phyloP scores from a whole-genome alignment of 2,888 invertebrate species.

The Plebejus melissa region DNA sequence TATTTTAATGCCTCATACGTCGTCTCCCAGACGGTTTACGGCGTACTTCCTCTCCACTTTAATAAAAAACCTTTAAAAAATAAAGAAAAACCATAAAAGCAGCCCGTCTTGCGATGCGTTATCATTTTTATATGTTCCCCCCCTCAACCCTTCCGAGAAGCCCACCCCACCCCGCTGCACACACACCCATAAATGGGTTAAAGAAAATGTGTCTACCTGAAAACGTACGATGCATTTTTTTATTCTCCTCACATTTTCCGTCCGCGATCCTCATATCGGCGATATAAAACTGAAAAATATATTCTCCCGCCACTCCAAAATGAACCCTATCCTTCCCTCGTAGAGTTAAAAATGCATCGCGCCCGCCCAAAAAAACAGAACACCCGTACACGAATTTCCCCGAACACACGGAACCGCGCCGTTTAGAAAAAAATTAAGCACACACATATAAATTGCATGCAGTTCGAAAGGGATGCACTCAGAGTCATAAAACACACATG shows the following conservation, averaged over 20 bases:
- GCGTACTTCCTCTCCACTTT: constrained; percentile 47
- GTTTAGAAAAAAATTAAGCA: constrained; percentile 75
- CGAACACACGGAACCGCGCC: constrained; percentile 59
- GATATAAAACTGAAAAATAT: constrained; percentile 80
- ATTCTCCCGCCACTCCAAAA: constrained; percentile 54
- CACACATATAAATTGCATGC: constrained; percentile 78
- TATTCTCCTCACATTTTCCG: constrained; percentile 74
- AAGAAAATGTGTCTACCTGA: constrained; percentile 80
- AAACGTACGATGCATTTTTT: constrained; percentile 77
- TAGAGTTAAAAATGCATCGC: constrained; percentile 45
- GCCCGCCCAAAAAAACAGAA: constrained; percentile 56
- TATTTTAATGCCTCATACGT: constrained; percentile 22
- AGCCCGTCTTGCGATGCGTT: constrained; percentile 78
- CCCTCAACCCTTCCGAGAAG: constrained; percentile 52
- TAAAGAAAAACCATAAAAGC: constrained; percentile 78
- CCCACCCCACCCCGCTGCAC: constrained; percentile 52
- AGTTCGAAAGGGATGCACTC: constrained; percentile 79
- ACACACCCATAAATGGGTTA: constrained; percentile 75
- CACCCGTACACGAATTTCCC: constrained; percentile 61
- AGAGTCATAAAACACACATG: constrained; percentile 77
- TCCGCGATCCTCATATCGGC: constrained; percentile 78
- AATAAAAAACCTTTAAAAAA: constrained; percentile 75
- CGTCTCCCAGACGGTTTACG: constrained; percentile 37
- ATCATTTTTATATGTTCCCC: constrained; percentile 77
- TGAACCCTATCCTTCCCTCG: constrained; percentile 36